A percentile compares a stretch with the other conserved stretches of the same genome.
Evolutionary conservation across 2,888 invertebrate species (phyloP).

Genomic region (Strigamia crassipes): DNA sequence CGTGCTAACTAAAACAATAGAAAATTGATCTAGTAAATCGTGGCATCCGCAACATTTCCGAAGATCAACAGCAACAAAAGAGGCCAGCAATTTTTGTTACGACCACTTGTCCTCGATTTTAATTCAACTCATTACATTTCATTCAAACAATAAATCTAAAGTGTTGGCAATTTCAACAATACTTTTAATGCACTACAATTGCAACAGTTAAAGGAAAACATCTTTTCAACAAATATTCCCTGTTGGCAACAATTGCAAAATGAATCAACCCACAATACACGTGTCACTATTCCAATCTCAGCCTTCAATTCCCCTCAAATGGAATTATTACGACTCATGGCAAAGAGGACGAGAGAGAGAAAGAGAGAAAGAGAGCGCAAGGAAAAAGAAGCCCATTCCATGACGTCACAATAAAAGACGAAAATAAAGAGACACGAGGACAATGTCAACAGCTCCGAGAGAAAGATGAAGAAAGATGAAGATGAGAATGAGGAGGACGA

Average conservation of each 20-base stretch:
- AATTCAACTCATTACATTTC: not conserved
- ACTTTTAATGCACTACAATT: too few species aligned
- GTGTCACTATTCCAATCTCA: not conserved
- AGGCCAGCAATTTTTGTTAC: not conserved
- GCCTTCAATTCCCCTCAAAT: not conserved
- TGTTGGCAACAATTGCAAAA: not conserved
- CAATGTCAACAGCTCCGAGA: not conserved
- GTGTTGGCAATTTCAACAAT: not conserved
- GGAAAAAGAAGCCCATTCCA: not conserved
- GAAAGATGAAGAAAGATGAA: not conserved
- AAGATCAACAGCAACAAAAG: not conserved
- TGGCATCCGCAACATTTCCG: not conserved
- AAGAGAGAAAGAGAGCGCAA: not conserved
- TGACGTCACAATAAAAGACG: not conserved
- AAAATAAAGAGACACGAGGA: not conserved
- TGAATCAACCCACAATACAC: not conserved
- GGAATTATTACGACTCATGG: not conserved
- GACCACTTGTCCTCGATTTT: not conserved
- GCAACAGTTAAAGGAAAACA: not conserved
- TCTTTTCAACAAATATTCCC: not conserved
- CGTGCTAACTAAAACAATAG: not conserved
- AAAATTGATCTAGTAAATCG: not conserved
- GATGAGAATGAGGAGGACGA: not conserved
- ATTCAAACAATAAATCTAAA: not conserved
- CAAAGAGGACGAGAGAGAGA: not conserved